Conservation (phyloP, 1,140 invertebrate species). For the Drosophila nigrodunni region DNA sequence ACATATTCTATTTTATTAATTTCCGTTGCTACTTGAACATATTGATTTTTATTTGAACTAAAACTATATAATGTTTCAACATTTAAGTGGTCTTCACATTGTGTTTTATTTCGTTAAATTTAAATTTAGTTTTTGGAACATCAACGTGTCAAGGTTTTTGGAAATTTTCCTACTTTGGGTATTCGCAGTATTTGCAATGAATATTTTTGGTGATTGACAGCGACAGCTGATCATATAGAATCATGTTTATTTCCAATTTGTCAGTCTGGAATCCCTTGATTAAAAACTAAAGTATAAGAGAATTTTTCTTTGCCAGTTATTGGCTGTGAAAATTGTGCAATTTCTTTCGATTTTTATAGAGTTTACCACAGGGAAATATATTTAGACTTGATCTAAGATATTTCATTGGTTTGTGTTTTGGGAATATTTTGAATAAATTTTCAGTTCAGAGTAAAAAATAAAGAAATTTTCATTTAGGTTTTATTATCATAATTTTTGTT, state of each 20-base stretch:
- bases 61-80: constrained; percentile 55
- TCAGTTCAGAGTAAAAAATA: too few relatives aligned
- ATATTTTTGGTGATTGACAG: constrained; percentile 49
- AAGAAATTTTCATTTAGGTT: too few relatives aligned
- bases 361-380: too few relatives aligned
- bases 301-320: background rate
- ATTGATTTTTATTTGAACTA: constrained; percentile 56
- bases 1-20: constrained; percentile 70
- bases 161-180: constrained; percentile 8
- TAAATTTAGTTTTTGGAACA: constrained; percentile 2
- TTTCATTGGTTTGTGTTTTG: too few relatives aligned
- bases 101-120: constrained; percentile 15
- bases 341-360: background rate
- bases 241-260: constrained; percentile 24
- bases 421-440: too few relatives aligned
- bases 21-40: constrained; percentile 73
- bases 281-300: background rate
- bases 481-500: background rate
- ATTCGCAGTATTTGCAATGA: constrained; percentile 10
- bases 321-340: background rate
- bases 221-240: constrained; percentile 51
- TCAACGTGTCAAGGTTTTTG: background rate
- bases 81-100: constrained; percentile 23
- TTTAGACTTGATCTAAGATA: too few relatives aligned
- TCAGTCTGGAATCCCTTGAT: constrained; percentile 36